Evolutionary conservation across 2,888 invertebrate genomes (phyloP).

Genomic region (Drosophila neutralis): DNA sequence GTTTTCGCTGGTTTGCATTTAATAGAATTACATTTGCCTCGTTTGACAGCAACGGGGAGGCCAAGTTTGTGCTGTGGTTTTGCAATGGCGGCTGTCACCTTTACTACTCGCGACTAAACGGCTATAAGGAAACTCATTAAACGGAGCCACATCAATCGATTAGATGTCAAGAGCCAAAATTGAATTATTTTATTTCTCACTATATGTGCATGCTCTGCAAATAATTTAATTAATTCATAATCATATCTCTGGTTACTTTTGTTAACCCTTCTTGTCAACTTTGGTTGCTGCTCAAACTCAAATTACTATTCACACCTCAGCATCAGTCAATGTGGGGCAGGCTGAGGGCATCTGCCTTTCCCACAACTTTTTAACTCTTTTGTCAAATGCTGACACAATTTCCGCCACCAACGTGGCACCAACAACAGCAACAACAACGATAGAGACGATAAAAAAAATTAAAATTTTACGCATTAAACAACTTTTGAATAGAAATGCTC

Average conservation of each 20-base stretch:
- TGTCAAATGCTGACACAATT: constrained; percentile 71
- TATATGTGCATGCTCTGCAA: not conserved
- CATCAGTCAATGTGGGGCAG: constrained; percentile 40
- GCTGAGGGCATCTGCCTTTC: constrained; percentile 53
- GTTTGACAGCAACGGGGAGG: constrained; percentile 23
- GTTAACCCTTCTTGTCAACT: constrained; percentile 11
- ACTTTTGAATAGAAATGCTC: constrained; percentile 59
- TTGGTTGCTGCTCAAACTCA: constrained; percentile 5
- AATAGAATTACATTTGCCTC: constrained; percentile 58
- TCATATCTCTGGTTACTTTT: not conserved
- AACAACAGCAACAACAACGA: constrained; percentile 34
- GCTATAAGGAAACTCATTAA: constrained; percentile 4
- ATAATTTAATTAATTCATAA: constrained; percentile 31
- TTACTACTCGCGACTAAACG: constrained; percentile 2
- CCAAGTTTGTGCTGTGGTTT: constrained; percentile 20
- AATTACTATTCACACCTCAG: constrained; percentile 63
- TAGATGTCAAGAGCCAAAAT: not conserved
- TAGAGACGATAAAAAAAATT: constrained; percentile 61
- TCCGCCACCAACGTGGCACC: constrained; percentile 64
- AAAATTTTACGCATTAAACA: constrained; percentile 76
- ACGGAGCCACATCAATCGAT: constrained; percentile 1
- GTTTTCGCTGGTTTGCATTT: constrained; percentile 45
- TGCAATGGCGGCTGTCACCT: constrained; percentile 1
- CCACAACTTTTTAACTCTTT: constrained; percentile 78
- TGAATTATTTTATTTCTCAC: not conserved